phyloP scores from a whole-genome alignment of 2,888 invertebrate species.

The Archips crataeganus region DNA sequence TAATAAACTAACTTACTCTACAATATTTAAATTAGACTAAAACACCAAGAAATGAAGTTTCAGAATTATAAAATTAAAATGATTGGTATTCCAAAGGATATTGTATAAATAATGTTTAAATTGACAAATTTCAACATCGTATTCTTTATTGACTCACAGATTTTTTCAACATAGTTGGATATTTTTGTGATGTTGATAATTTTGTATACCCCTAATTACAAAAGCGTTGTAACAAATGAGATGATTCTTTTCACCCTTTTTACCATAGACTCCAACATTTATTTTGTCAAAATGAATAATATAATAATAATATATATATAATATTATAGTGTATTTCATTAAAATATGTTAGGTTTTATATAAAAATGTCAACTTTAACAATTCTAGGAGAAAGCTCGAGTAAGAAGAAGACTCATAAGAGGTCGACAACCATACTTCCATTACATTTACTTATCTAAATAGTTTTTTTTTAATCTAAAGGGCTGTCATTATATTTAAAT shows the following conservation, averaged over 20 bases:
- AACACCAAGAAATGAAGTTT: not conserved
- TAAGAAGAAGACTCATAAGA: slow-evolving; percentile 77
- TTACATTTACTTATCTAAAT: slow-evolving; percentile 47
- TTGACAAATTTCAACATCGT: not conserved
- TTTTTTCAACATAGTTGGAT: not conserved
- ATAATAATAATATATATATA: too few relatives aligned
- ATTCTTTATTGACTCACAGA: not conserved
- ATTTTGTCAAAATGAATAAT: slow-evolving; percentile 19
- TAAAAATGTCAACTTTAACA: slow-evolving; percentile 56
- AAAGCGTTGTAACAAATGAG: not conserved
- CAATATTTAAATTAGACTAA: not conserved
- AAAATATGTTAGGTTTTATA: slow-evolving; percentile 47
- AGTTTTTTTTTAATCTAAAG: slow-evolving; percentile 17
- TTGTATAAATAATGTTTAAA: not conserved
- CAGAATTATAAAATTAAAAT: not conserved
- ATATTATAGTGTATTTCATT: slow-evolving; percentile 36
- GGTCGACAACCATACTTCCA: slow-evolving; percentile 79
- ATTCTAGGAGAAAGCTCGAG: slow-evolving; percentile 82
- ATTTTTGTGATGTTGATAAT: not conserved
- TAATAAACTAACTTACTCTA: not conserved
- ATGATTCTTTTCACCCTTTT: slow-evolving; percentile 24
- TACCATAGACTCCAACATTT: slow-evolving; percentile 20
- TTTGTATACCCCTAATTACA: not conserved
- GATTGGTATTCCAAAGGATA: not conserved
- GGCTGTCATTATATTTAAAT: slow-evolving; percentile 18